Conservation (phyloP, 1,140 invertebrate species). For the Nebria ingens region DNA sequence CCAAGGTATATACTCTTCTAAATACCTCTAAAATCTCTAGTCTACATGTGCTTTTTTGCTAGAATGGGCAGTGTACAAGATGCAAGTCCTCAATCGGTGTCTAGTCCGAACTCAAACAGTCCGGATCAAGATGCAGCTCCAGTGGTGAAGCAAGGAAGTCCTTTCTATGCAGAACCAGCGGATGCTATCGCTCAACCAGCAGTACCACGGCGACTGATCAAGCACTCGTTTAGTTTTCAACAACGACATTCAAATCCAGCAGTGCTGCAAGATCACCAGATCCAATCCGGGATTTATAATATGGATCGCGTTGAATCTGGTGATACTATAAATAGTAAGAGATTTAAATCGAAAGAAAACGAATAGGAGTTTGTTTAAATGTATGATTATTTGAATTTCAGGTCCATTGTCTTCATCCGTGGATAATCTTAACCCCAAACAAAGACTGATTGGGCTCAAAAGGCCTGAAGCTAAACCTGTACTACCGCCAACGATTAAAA, state of each 20-base stretch:
- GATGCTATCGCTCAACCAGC: constrained; percentile 56
- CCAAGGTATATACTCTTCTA: background rate
- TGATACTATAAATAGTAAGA: constrained; percentile 34
- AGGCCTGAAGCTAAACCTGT: constrained; percentile 57
- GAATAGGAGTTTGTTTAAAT: background rate
- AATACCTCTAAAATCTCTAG: background rate
- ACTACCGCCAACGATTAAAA: constrained; percentile 54
- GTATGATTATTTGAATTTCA: background rate
- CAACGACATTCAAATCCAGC: constrained; percentile 55
- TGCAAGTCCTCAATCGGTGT: background rate
- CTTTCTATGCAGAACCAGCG: constrained; percentile 86
- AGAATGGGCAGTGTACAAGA: background rate
- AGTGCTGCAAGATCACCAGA: constrained; percentile 37
- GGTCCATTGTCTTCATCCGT: constrained; percentile 52
- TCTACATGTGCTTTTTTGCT: too few species aligned
- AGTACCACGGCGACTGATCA: constrained; percentile 21
- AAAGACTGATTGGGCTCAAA: constrained; percentile 32
- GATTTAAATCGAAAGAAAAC: background rate
- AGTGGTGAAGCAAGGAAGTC: constrained; percentile 57
- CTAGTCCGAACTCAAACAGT: background rate
- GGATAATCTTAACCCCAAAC: constrained; percentile 48
- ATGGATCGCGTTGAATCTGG: constrained; percentile 48
- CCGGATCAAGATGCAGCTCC: background rate
- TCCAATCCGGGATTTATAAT: constrained; percentile 33
- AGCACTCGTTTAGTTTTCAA: constrained; percentile 23